Base-by-base conservation (phyloP, 2,113 vertebrate species). In the Hemiprocne comata region DNA sequence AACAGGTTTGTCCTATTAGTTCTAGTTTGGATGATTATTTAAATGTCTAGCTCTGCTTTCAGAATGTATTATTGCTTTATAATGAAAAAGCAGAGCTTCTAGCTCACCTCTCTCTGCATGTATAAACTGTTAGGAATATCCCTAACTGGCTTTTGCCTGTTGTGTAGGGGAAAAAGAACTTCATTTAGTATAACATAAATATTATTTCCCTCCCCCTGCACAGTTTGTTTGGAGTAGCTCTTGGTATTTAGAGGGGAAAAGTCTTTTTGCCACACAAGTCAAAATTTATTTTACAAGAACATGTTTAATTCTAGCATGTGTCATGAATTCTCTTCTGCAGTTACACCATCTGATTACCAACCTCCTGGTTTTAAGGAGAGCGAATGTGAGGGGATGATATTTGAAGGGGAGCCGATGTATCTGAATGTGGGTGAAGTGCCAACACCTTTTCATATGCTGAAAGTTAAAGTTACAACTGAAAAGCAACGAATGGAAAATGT, bases 341-440 rank as follows among this genome's bases (percentile, higher is more conserved):
- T 99, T 40, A 99, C 99, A 12, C 99, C 99, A 3, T 84, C 94
- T 26, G 98, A 98, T 94, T 99, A 99, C 97, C 99, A 99, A n/a
- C 99, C 99, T 7, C 99, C 99, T 2, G 99, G 99, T 31, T 99
- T 99, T 94, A 99, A 97, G 95, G 99, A 99, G 81, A 98, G 98
- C 4, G 97, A 97, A 15, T 97, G 96, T 1, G 96, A 97, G 79
- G 97, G 94, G 58, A 94, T 99, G 91, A 82, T 98, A 75, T 99
- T 99, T 90, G 98, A 98, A 40, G 98, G 98, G 48, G 98, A 99
- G 54, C 98, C 99, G 3, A 96, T 99, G 53, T 97, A 97, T 70
- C 98, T 99, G 76, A 98, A 98, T 23, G 97, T 99, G 97, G 99
- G 99, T 3, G 98, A 99, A 60, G 98, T 99, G 73, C 97, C 98